Evolutionary conservation across 2,797 vertebrate species (phyloP).

Genomic region (Danionella dracula): DNA sequence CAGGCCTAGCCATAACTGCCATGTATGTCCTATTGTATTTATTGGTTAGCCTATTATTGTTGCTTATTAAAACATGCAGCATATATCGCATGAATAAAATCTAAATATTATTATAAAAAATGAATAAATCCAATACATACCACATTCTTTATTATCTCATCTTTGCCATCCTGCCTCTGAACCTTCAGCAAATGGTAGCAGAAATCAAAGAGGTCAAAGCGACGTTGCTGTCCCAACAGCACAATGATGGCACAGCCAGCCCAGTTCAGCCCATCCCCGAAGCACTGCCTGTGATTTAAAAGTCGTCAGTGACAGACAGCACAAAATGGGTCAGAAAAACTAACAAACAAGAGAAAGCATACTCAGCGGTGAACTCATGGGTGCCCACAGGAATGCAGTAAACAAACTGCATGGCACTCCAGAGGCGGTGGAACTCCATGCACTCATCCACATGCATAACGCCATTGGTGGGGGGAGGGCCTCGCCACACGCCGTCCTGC

Average conservation of each 20-base stretch:
- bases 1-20: too few relatives aligned
- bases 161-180: slow-evolving; percentile 95
- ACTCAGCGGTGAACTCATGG: slow-evolving; percentile 98
- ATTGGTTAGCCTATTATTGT: too few relatives aligned
- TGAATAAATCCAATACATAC: slow-evolving; percentile 69
- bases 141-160: slow-evolving; percentile 99
- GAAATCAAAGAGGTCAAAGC: slow-evolving; percentile 97
- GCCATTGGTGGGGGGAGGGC: slow-evolving; percentile 91
- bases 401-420: slow-evolving; percentile 99
- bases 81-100: too few relatives aligned
- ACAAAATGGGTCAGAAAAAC: too few relatives aligned
- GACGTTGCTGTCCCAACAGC: slow-evolving; percentile 91
- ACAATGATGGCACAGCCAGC: slow-evolving; percentile 96
- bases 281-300: slow-evolving; percentile 95
- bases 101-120: too few relatives aligned
- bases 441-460: slow-evolving; percentile 99
- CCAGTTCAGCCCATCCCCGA: slow-evolving; percentile 96
- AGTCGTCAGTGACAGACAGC: too few relatives aligned
- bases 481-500: slow-evolving; percentile 93
- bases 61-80: too few relatives aligned
- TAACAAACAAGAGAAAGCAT: slow-evolving; percentile 54
- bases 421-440: slow-evolving; percentile 96
- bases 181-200: slow-evolving; percentile 98
- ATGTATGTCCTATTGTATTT: too few relatives aligned
- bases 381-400: slow-evolving; percentile 98